These are phyloP conservation scores for Chondrosia reniformis DNA, from an alignment of 37 sponge, comb jelly and placozoan genomes.

Conservation along the genomic window DNA sequence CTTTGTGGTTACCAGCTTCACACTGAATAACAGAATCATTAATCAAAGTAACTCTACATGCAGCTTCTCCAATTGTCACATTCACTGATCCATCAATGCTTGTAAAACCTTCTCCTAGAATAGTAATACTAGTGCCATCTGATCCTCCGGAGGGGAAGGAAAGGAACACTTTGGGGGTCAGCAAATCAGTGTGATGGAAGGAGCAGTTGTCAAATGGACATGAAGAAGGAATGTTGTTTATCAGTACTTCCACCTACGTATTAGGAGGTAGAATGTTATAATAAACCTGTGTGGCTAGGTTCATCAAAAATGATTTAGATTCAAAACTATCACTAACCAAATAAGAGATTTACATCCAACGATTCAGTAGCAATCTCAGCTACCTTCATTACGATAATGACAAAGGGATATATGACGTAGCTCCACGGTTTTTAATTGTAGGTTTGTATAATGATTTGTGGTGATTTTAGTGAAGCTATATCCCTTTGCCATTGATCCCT, in stretches of 20 bases:
- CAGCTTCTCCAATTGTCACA: constrained; percentile 1
- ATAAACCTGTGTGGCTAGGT: not conserved
- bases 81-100: not conserved
- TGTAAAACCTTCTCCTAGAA: constrained; percentile 25
- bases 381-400: too few species aligned
- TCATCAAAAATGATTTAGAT: too few species aligned
- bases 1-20: constrained; percentile 42
- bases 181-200: constrained; percentile 28
- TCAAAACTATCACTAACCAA: too few species aligned
- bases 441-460: too few species aligned
- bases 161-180: constrained; percentile 27
- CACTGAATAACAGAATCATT: constrained; percentile 38
- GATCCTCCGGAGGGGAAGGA: constrained; percentile 10
- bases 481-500: too few species aligned
- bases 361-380: too few species aligned
- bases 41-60: not conserved
- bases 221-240: constrained; percentile 73
- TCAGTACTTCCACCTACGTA: constrained; percentile 66
- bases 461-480: too few species aligned
- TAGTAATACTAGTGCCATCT: not conserved
- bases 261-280: not conserved
- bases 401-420: too few species aligned
- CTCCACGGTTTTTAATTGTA: too few species aligned
- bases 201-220: constrained; percentile 59
- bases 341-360: too few species aligned